Evolutionary conservation across 2,113 vertebrate species (phyloP).

Genomic region (Gallinago paraguaiae): DNA sequence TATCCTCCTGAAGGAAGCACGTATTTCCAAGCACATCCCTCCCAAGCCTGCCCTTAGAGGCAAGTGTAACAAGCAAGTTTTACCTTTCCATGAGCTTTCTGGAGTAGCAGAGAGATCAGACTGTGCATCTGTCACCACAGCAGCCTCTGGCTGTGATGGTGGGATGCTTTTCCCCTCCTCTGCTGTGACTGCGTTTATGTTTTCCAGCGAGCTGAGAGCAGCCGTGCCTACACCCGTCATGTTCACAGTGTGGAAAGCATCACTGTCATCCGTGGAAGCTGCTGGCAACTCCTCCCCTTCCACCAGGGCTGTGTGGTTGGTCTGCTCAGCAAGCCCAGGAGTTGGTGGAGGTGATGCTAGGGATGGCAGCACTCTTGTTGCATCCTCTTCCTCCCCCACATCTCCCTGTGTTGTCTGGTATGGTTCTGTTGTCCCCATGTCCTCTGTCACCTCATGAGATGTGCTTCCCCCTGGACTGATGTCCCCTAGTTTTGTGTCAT

Average conservation of each 20-base stretch:
- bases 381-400: neutral
- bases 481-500: conserved; percentile 70
- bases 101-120: conserved; percentile 9
- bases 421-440: neutral
- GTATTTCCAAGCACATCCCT: neutral
- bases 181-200: neutral
- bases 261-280: neutral
- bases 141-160: neutral
- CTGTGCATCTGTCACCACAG: conserved; percentile 17
- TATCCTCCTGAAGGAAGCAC: neutral
- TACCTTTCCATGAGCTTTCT: conserved; percentile 70
- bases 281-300: neutral
- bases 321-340: neutral
- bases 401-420: neutral
- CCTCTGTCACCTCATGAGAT: neutral
- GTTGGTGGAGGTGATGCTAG: neutral
- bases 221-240: neutral
- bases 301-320: neutral
- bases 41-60: neutral
- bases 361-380: neutral
- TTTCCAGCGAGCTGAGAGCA: neutral
- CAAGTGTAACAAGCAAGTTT: neutral
- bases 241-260: neutral
- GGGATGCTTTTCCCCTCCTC: neutral
- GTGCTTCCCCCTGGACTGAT: neutral